Evolutionary conservation across 1,140 invertebrate genomes (phyloP), one percentile per base, ranked within the genome.

Genomic region (Cotesia chilonis): DNA sequence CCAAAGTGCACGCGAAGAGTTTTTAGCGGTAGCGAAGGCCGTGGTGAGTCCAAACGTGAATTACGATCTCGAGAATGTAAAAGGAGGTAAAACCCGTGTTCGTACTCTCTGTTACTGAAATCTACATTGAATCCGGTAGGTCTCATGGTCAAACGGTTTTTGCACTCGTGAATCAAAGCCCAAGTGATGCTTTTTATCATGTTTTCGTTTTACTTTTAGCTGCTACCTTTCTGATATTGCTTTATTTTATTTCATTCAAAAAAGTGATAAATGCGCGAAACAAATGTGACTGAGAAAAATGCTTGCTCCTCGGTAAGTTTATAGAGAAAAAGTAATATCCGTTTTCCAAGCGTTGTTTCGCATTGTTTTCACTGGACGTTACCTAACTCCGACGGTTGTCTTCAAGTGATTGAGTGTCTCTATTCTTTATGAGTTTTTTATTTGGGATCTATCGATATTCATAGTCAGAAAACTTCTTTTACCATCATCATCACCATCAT

Each of bases 241-340:
- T 57, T 57, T 57, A 17, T 57, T 57, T 57, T 57, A 17, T 20
- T 17, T 17, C 0, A 57, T 28, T 28, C 28, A 57, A 57, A 55
- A 55, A 55, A 68, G 52, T 75, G 76, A 77, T 77, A 77, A 77
- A 77, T 77, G 74, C 70, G 51, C 57, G n/a, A 71, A 36, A 37
- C 54, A 75, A 75, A 76, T 76, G 75, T 77, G 72, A 74, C 74
- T 75, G 74, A 74, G 74, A 77, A 75, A 75, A 77, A 75, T 75
- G 61, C 71, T 64, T 17, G 52, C 36, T 28, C 1, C 28, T 28
- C 28, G 28, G 28, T 28, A 28, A 28, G 28, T 28, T 28, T 28
- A 73, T 74, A 71, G 71, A 47, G 41, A 77, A 77, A 77, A 77
- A 77, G 74, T 77, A 77, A 77, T 77, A 77, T 77, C 76, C 76